Percentiles rank a stretch among this genome's conserved stretches.
Evolutionary conservation across 2,888 invertebrate species (phyloP).

Genomic region (Hydropsyche betteni): DNA sequence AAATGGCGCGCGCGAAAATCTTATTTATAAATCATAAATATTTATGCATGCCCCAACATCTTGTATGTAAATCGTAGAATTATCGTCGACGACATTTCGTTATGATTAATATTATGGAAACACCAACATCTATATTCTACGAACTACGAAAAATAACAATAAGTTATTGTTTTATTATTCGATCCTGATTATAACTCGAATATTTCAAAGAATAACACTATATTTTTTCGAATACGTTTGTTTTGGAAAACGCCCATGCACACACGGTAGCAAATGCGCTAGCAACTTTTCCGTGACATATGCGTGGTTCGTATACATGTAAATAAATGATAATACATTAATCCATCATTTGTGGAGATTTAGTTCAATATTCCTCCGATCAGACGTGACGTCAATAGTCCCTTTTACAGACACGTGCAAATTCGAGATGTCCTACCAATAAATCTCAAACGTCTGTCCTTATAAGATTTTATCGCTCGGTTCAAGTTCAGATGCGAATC

Average conservation of each 20-base stretch:
- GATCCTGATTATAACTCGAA: not conserved
- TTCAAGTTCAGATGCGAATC: conserved; percentile 9
- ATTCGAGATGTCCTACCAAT: not conserved
- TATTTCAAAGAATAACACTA: not conserved
- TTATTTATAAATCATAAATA: too few species aligned
- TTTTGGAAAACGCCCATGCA: conserved; percentile 14
- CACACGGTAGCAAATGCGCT: conserved; percentile 3
- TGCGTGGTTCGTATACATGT: conserved; percentile 9
- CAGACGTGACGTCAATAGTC: too few species aligned
- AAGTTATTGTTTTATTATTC: not conserved
- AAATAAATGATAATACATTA: not conserved
- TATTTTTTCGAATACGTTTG: not conserved
- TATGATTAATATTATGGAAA: conserved; percentile 13
- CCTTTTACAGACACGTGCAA: too few species aligned
- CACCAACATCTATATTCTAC: not conserved
- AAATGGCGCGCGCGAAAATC: too few species aligned
- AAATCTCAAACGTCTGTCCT: conserved; percentile 1
- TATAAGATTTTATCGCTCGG: not conserved
- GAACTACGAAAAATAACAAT: not conserved
- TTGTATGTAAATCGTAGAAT: conserved; percentile 9
- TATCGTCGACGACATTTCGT: conserved; percentile 2
- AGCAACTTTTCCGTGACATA: not conserved
- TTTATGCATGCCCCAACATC: too few species aligned
- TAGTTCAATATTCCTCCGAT: too few species aligned
- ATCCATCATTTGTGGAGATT: too few species aligned